Evolutionary conservation across 2,113 vertebrate genomes (phyloP), one percentile per base, ranked within the genome.

Genomic region (Atherinomorus stipes): DNA sequence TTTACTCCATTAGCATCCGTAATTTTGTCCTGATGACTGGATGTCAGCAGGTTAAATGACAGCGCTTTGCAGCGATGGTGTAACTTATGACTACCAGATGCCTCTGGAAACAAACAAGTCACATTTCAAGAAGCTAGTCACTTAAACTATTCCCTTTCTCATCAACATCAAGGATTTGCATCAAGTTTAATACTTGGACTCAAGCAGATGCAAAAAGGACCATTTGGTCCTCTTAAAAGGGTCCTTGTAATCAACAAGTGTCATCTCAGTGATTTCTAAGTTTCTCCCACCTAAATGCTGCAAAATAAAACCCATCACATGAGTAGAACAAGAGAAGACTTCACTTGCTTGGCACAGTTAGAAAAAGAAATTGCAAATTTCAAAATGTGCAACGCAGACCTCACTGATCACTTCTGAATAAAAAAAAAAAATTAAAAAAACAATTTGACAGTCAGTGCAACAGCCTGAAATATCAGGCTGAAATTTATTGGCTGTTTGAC

Each of bases 191-290:
- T 34, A 9, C 31, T 34, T 34, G 7, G 5, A 34, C 9, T 34
- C 9, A 9, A 34, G 31, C 31, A 34, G 31, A 6, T 34, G 31
- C 31, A 34, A 34, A 34, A 34, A 34, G 8, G 8, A 34, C 31
- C 8, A 34, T 4, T 9, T 34, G 7, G 19, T 38, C 22, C 31
- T 21, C 23, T 57, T 16, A 45, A 64, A 67, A 19, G 50, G 60
- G 25, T 50, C 51, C 51, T 45, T 38, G 3, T 38, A 64, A 75
- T 68, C 52, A 75, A 68, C 76, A 61, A 19, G 62, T 69, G 56
- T 44, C 47, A 54, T 16, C 22, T 5, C 16, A 21, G 47, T 57
- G 23, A 65, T 54, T 60, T 71, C 10, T 22, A 37, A 66, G 25
- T 37, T 23, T 25, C 49, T 31, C 11, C 25, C 52, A 59, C 54